Conservation (phyloP, 2,797 vertebrate species). For the Falco biarmicus region DNA sequence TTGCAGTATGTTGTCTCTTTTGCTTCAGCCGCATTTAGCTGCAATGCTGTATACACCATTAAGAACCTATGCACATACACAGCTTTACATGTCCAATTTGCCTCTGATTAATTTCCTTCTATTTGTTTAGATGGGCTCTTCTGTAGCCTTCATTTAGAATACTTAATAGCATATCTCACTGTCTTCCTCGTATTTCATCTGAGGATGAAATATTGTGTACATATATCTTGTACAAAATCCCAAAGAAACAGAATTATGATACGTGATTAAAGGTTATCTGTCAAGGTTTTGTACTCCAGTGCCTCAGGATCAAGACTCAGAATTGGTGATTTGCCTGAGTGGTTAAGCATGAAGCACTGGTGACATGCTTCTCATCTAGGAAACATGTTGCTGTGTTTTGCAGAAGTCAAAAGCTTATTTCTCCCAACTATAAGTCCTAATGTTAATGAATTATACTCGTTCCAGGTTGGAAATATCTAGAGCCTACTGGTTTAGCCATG, state of each 20-base stretch:
- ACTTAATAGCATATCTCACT: background rate
- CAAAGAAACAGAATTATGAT: background rate
- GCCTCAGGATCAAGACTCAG: background rate
- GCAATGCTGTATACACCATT: background rate
- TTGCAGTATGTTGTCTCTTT: background rate
- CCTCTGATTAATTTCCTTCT: background rate
- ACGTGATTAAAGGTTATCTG: background rate
- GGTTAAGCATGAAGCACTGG: background rate
- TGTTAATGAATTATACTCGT: background rate
- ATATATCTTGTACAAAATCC: background rate
- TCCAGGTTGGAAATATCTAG: background rate
- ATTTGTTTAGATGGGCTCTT: background rate
- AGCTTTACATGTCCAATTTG: background rate
- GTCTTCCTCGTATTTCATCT: background rate
- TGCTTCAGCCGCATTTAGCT: background rate
- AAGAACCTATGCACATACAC: background rate
- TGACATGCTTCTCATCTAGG: background rate
- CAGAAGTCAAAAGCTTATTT: constrained; percentile 7
- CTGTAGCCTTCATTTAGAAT: background rate
- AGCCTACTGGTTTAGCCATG: background rate
- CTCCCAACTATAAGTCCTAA: background rate
- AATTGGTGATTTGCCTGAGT: background rate
- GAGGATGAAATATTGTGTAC: background rate
- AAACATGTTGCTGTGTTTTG: background rate
- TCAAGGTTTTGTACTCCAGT: background rate